A percentile compares a stretch with the other conserved stretches of the same genome.
Conservation (phyloP, 1,140 invertebrate genomes). For the Drosophila pruinosa region DNA sequence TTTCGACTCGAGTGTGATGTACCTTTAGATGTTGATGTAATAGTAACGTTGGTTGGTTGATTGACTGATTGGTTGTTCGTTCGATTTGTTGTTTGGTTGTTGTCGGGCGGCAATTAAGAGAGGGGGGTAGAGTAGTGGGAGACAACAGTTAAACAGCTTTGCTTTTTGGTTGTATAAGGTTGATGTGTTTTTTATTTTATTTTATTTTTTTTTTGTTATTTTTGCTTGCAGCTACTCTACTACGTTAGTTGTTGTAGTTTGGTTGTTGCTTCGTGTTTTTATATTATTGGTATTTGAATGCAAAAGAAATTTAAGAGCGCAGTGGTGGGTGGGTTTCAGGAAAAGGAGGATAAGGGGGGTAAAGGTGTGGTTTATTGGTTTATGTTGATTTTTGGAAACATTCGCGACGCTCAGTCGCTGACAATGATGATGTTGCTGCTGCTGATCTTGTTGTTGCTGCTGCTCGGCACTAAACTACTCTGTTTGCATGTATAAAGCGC, state of each 20-base stretch:
- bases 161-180: no score
- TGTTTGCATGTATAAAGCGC: neutral
- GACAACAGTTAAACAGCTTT: slow-evolving; percentile 78
- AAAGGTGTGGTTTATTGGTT: neutral
- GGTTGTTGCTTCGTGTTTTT: slow-evolving; percentile 24
- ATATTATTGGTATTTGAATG: slow-evolving; percentile 45
- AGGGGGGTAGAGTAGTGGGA: slow-evolving; percentile 75
- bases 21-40: slow-evolving; percentile 21
- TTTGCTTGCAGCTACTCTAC: slow-evolving; percentile 73
- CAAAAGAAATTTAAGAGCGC: slow-evolving; percentile 42
- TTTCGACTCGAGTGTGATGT: slow-evolving; percentile 12
- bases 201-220: slow-evolving; percentile 45
- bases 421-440: slow-evolving; percentile 81
- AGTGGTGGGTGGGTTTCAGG: slow-evolving; percentile 10
- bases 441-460: slow-evolving; percentile 54
- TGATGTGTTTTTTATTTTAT: slow-evolving; percentile 41
- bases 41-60: slow-evolving; percentile 20
- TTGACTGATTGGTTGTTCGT: slow-evolving; percentile 18
- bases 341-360: neutral
- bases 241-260: slow-evolving; percentile 64
- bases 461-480: slow-evolving; percentile 26
- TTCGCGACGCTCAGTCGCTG: slow-evolving; percentile 60
- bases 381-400: neutral
- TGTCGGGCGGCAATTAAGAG: slow-evolving; percentile 58
- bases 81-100: slow-evolving; percentile 50